Conservation (phyloP, 2,113 vertebrate species). For the Chloebia gouldiae region DNA sequence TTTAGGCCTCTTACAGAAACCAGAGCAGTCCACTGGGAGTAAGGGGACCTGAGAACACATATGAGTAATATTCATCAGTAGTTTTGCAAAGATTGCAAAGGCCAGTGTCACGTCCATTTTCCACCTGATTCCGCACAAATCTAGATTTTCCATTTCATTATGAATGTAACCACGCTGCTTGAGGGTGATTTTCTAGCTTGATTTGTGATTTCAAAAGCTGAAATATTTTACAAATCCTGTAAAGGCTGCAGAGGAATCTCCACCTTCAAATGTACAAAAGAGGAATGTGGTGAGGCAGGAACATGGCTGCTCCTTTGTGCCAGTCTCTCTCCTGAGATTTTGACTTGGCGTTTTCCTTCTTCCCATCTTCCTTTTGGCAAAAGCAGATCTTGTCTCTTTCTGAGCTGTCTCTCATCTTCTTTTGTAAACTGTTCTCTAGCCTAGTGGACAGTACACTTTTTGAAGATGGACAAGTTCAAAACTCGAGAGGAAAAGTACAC, state of each 20-base stretch:
- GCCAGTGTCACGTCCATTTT: background rate
- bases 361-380: background rate
- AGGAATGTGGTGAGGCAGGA: background rate
- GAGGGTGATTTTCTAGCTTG: background rate
- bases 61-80: background rate
- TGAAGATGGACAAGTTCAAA: background rate
- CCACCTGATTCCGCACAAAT: background rate
- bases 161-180: background rate
- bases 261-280: background rate
- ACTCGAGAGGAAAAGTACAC: background rate
- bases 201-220: background rate
- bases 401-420: background rate
- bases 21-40: accelerated
- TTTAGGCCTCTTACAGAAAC: background rate
- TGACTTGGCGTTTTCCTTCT: background rate
- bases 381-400: background rate
- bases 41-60: background rate
- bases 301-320: background rate
- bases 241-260: background rate
- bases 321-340: background rate
- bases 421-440: background rate
- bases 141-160: background rate
- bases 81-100: background rate
- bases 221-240: background rate
- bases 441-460: background rate